Evolutionary conservation across 2,113 vertebrate genomes (phyloP).

Genomic region (Pygoscelis antarcticus): DNA sequence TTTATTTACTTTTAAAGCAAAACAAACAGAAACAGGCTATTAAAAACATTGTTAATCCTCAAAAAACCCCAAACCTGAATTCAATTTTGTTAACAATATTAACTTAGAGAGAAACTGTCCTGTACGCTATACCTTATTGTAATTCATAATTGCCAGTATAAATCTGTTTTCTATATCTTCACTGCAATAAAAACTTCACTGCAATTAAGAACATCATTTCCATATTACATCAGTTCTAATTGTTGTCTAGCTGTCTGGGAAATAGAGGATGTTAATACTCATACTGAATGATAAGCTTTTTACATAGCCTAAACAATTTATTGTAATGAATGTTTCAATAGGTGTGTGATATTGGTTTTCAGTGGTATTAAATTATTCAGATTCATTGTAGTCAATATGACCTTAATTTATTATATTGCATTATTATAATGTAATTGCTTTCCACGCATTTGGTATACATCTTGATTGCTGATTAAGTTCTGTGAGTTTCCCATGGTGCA

Average conservation of each 20-base stretch:
- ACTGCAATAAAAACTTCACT: background rate
- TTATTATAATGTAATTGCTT: background rate
- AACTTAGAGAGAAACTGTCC: background rate
- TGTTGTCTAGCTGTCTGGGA: background rate
- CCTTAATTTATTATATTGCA: background rate
- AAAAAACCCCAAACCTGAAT: background rate
- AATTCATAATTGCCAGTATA: background rate
- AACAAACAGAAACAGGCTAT: background rate
- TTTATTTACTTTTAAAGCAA: background rate
- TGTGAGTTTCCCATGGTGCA: background rate
- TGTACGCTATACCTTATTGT: background rate
- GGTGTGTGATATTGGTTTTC: slow-evolving; percentile 8
- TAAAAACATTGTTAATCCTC: background rate
- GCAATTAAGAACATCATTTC: background rate
- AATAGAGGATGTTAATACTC: background rate
- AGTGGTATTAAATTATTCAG: slow-evolving; percentile 43
- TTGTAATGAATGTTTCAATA: slow-evolving; percentile 37
- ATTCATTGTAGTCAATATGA: background rate
- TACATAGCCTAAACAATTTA: background rate
- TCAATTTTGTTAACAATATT: background rate
- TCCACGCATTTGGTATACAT: background rate
- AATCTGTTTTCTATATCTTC: background rate
- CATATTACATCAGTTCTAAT: background rate
- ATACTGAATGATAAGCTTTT: background rate
- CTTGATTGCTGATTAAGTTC: background rate